Evolutionary conservation across 1,140 invertebrate species (phyloP).

Genomic region (Zelostemma sp.): DNA sequence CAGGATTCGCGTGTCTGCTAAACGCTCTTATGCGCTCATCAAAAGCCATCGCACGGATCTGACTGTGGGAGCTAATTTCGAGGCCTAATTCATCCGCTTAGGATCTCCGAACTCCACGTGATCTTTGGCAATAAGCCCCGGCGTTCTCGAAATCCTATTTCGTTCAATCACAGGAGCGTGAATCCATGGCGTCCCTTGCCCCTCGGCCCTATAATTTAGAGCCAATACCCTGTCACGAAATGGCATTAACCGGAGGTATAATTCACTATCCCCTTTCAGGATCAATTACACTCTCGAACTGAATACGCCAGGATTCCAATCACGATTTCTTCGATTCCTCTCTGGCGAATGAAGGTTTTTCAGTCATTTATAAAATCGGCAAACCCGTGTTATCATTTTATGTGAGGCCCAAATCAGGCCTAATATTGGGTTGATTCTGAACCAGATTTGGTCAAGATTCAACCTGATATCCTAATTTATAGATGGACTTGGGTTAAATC

Average conservation of each 20-base stretch:
- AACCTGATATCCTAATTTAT: too few relatives aligned
- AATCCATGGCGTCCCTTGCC: slow-evolving; percentile 38
- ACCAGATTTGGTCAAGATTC: too few relatives aligned
- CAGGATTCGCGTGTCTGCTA: neutral
- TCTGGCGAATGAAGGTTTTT: neutral
- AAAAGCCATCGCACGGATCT: slow-evolving; percentile 25
- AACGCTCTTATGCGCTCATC: slow-evolving; percentile 21
- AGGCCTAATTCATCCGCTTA: slow-evolving; percentile 40
- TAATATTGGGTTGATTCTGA: too few relatives aligned
- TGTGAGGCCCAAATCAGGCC: too few relatives aligned
- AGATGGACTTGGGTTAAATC: too few relatives aligned
- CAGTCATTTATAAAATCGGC: too few relatives aligned
- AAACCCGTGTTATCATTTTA: too few relatives aligned
- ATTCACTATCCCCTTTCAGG: slow-evolving; percentile 49
- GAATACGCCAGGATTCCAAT: slow-evolving; percentile 12
- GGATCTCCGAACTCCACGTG: neutral
- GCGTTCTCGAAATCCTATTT: slow-evolving; percentile 52
- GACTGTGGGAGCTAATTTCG: slow-evolving; percentile 33
- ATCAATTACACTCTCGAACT: slow-evolving; percentile 38
- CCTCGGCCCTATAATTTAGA: slow-evolving; percentile 40
- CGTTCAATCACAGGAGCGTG: slow-evolving; percentile 45
- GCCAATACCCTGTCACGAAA: slow-evolving; percentile 51
- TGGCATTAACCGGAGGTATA: slow-evolving; percentile 52
- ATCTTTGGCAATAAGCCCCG: slow-evolving; percentile 32
- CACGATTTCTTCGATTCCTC: neutral